phyloP scores from a whole-genome alignment of 2,888 invertebrate species.

The Ochropleura leucogaster region DNA sequence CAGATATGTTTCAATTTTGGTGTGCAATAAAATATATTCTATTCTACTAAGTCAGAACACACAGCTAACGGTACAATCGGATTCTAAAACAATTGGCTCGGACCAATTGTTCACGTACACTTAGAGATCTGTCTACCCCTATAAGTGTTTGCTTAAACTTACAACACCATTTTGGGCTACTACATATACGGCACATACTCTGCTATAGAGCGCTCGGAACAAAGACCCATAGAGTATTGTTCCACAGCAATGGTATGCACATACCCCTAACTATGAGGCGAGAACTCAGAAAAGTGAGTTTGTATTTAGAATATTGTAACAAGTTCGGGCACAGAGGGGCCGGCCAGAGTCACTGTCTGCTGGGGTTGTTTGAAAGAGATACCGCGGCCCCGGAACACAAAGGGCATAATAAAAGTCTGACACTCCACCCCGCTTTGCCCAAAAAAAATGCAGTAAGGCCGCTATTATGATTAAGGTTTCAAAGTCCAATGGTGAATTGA shows the following conservation, averaged over 20 bases:
- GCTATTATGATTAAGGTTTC: too few relatives aligned
- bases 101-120: constrained; percentile 23
- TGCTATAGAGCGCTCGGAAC: constrained; percentile 54
- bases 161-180: constrained; percentile 52
- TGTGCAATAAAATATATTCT: too few relatives aligned
- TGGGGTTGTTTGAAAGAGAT: too few relatives aligned
- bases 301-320: too few relatives aligned
- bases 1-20: too few relatives aligned
- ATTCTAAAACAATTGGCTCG: constrained; percentile 14
- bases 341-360: too few relatives aligned
- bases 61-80: neutral
- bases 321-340: too few relatives aligned
- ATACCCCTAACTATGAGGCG: constrained; percentile 26
- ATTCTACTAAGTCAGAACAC: neutral
- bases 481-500: too few relatives aligned
- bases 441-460: too few relatives aligned
- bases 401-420: too few relatives aligned
- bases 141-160: constrained; percentile 31
- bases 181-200: constrained; percentile 41
- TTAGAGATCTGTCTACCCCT: constrained; percentile 16
- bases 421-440: too few relatives aligned
- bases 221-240: constrained; percentile 67
- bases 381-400: too few relatives aligned
- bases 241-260: constrained; percentile 54
- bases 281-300: constrained; percentile 22